Base-by-base conservation (phyloP, 2,888 invertebrate genomes). In the Cantharis rufa region DNA sequence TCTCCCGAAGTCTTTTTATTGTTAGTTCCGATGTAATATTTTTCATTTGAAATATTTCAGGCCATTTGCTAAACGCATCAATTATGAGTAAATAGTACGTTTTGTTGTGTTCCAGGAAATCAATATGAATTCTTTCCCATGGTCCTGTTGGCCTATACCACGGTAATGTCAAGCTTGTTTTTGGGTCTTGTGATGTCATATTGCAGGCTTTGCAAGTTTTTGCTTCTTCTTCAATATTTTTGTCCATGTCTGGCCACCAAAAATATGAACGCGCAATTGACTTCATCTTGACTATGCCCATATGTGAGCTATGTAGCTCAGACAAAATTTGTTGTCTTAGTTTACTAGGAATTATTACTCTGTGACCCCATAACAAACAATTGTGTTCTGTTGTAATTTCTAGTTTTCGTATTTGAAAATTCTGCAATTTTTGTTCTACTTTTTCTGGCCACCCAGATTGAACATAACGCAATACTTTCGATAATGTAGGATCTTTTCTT, bases 261-360 rank as follows among this genome's bases (percentile, higher is more conserved):
- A 78, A 70, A 62, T 72, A 72, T 11, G 64, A 64, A 11, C 72
- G 24, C 3, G 72, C 63, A 3, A 72, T 16, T 15, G 24, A 74
- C 63, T 80, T 79, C 77, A 80, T 79, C 64, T 77, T 79, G 1
- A 70, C 76, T 13, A 79, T 73, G 0, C 79, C 77, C 9, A 75
- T 15, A 62, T 79, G 75, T 15, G 72, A 15, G 15, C 28, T 48
- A 21, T 80, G 78, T 10, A 80, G 11, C 71, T 80, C 76, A 0
- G 27, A 32, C 68, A 80, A 27, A 13, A 80, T 61, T 24, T 5
- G 61, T 69, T 15, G 70, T 62, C 13, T 75, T 48, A 15, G 32
- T 74, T 71, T 74, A 32, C 15, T 10, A 18, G 15, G 71, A 15
- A 62, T 21, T 16, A 62, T 63, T n/a, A 71, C 71, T 63, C 71